phyloP scores from a whole-genome alignment of 2,888 invertebrate species.

The Morpho achilles region DNA sequence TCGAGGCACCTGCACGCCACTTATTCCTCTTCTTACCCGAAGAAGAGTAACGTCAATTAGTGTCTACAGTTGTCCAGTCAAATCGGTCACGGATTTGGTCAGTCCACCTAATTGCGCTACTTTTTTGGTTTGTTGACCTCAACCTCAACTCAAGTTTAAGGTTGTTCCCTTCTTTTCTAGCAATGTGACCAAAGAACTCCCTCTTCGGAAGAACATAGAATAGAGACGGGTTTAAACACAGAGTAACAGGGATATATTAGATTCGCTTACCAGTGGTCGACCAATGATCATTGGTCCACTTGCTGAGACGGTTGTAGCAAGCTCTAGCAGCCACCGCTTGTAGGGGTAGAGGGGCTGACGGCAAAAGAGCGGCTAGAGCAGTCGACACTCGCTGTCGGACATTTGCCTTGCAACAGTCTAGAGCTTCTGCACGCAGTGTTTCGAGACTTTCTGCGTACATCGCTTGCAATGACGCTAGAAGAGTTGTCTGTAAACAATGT shows the following conservation, averaged over 20 bases:
- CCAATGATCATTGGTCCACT: slow-evolving; percentile 56
- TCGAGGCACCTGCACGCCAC: no score
- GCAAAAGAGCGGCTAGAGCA: slow-evolving; percentile 49
- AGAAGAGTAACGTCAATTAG: no score
- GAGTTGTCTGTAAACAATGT: slow-evolving; percentile 31
- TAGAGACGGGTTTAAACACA: no score
- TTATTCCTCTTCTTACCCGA: no score
- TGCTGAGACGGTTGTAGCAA: slow-evolving; percentile 34
- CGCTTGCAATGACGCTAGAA: slow-evolving; percentile 34
- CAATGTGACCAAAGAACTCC: no score
- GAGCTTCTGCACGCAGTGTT: slow-evolving; percentile 32
- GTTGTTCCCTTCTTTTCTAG: no score
- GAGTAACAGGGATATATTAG: slow-evolving; percentile 1
- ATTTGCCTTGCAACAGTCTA: slow-evolving; percentile 25
- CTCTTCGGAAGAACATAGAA: no score
- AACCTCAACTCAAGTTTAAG: no score
- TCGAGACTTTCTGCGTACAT: slow-evolving; percentile 42
- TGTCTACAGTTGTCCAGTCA: no score
- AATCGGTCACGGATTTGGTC: no score
- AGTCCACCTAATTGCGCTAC: no score
- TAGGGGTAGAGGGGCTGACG: slow-evolving; percentile 44
- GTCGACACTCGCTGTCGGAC: slow-evolving; percentile 33
- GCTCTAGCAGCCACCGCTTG: slow-evolving; percentile 39
- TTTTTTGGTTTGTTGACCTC: no score
- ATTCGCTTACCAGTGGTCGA: slow-evolving; percentile 29